Evolutionary conservation across 2,113 vertebrate species (phyloP).

Genomic region (Acanthisitta chloris): DNA sequence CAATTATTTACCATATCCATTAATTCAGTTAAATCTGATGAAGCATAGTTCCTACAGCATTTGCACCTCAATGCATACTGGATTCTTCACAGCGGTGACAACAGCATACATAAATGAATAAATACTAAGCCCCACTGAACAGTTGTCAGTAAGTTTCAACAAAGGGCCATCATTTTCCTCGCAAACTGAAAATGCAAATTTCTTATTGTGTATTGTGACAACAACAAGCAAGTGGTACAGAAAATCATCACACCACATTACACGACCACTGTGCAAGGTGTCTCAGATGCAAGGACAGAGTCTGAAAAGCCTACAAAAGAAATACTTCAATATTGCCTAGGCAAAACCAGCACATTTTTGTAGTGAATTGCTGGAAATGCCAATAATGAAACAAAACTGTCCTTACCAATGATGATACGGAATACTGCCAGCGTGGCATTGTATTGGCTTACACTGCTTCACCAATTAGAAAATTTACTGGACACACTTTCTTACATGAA

Average conservation of each 20-base stretch:
- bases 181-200: neutral
- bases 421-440: neutral
- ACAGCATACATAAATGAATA: neutral
- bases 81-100: neutral
- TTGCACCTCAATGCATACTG: neutral
- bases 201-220: neutral
- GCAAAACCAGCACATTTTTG: neutral
- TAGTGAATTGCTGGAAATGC: neutral
- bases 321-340: neutral
- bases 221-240: accelerated
- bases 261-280: neutral
- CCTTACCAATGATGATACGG: neutral
- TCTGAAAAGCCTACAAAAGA: neutral
- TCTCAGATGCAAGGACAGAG: neutral
- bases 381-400: neutral
- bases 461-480: neutral
- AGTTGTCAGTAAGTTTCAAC: neutral
- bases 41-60: neutral
- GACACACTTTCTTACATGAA: neutral
- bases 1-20: neutral
- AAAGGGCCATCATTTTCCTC: neutral
- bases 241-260: neutral
- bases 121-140: neutral
- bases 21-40: neutral
- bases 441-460: neutral